A percentile compares a stretch with the other conserved stretches of the same genome.
Conservation (phyloP, 2,888 invertebrate genomes). For the Trichopria drosophilae region DNA sequence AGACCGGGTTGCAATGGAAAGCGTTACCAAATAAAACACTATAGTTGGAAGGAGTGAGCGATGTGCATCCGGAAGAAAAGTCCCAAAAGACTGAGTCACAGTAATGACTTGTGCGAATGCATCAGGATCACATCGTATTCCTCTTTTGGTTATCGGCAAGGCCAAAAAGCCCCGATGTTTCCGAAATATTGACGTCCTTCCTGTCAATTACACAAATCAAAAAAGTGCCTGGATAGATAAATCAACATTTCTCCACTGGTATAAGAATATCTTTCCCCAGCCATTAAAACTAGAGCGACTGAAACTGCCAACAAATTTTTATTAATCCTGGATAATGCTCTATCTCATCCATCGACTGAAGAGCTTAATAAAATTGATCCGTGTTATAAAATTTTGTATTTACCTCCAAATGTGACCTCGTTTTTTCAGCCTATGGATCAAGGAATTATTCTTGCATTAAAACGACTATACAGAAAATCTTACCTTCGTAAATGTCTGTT, state of each 20-base stretch:
- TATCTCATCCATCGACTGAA: conserved; percentile 30
- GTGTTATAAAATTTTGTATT: conserved; percentile 30
- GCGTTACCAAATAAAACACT: conserved; percentile 35
- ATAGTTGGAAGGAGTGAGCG: conserved; percentile 30
- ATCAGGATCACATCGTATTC: conserved; percentile 24
- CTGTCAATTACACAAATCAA: conserved; percentile 34
- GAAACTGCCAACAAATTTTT: no score
- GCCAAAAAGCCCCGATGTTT: conserved; percentile 41
- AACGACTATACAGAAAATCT: no score
- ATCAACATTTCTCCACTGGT: conserved; percentile 37
- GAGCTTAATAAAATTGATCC: conserved; percentile 25
- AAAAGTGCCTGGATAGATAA: conserved; percentile 42
- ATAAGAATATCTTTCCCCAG: conserved; percentile 29
- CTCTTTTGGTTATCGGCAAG: conserved; percentile 42
- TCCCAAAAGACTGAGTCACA: conserved; percentile 40
- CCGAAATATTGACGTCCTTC: conserved; percentile 34
- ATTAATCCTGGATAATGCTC: conserved; percentile 37
- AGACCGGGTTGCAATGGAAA: conserved; percentile 39
- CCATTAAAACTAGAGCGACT: conserved; percentile 28
- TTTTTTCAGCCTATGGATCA: conserved; percentile 42
- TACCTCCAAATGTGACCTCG: conserved; percentile 38
- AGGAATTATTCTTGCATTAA: no score
- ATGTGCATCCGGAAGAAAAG: conserved; percentile 38
- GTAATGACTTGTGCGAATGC: conserved; percentile 44
- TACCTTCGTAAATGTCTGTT: conserved; percentile 25